A percentile compares a stretch with the other conserved stretches of the same genome.
phyloP scores from a whole-genome alignment of 2,797 vertebrate genomes.

The Danio choprae region DNA sequence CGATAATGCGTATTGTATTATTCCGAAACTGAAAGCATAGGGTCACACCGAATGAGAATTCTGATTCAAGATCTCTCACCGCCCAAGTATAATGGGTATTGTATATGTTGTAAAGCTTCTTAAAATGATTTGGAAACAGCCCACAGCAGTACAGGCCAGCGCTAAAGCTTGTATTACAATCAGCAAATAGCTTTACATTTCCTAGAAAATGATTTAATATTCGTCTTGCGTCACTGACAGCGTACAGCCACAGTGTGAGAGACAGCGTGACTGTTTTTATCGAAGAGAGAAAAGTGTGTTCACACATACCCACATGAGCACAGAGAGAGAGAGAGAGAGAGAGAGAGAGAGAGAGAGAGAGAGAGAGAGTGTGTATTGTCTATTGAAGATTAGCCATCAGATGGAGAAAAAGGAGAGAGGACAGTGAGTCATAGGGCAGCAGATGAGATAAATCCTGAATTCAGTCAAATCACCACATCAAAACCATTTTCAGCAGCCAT shows the following conservation, averaged over 20 bases:
- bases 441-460: slow-evolving; percentile 31
- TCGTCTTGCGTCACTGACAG: slow-evolving; percentile 25
- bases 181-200: slow-evolving; percentile 20
- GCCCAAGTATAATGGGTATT: neutral
- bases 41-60: neutral
- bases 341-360: too few species aligned
- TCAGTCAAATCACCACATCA: neutral
- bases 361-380: neutral
- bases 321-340: too few species aligned
- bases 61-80: neutral
- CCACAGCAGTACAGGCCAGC: neutral
- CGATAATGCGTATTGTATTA: neutral
- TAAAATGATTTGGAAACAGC: neutral
- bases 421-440: slow-evolving; percentile 22
- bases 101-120: neutral
- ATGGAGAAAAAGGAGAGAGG: slow-evolving; percentile 4
- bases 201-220: slow-evolving; percentile 33
- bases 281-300: neutral
- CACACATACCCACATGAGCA: slow-evolving; percentile 7
- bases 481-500: neutral
- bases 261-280: slow-evolving; percentile 8
- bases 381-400: slow-evolving; percentile 8
- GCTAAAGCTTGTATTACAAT: neutral
- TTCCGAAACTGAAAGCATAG: neutral
- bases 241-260: slow-evolving; percentile 2